Percentiles rank a stretch among this genome's conserved stretches.
These are phyloP conservation scores for Pyrrhopygopsis socrates DNA, from an alignment of 2,888 invertebrate genomes.

Conservation along the genomic window DNA sequence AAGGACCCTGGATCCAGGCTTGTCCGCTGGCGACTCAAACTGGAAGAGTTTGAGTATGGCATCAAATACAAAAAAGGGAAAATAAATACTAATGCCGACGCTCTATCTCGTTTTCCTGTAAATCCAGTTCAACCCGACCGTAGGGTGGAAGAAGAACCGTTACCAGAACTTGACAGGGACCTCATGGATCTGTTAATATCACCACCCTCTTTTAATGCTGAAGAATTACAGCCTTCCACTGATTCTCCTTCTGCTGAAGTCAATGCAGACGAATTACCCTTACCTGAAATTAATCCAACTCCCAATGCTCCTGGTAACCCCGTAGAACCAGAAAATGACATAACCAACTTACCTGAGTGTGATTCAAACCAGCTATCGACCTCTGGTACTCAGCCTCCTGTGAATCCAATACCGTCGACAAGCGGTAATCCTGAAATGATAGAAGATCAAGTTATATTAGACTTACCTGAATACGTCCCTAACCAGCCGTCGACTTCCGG, in stretches of 20 bases:
- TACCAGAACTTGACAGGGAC: background rate
- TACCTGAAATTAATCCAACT: background rate
- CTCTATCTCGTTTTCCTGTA: background rate
- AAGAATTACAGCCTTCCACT: background rate
- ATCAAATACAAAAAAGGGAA: background rate
- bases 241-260: background rate
- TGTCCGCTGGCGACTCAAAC: background rate
- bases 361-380: background rate
- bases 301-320: background rate
- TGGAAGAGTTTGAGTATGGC: background rate
- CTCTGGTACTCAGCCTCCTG: background rate
- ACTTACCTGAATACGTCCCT: background rate
- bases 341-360: background rate
- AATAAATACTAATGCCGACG: background rate
- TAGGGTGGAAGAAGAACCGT: background rate
- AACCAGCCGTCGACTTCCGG: background rate
- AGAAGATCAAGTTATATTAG: background rate
- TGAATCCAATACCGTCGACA: background rate
- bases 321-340: background rate
- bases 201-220: background rate
- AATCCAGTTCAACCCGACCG: background rate
- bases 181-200: background rate
- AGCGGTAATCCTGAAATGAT: background rate
- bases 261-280: background rate
- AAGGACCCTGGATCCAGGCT: too few relatives aligned